A percentile compares a stretch with the other conserved stretches of the same genome.
Evolutionary conservation across 37 sponge, comb jelly and placozoan genomes (phyloP).

Genomic region (Chondrilla cf. caribensis): DNA sequence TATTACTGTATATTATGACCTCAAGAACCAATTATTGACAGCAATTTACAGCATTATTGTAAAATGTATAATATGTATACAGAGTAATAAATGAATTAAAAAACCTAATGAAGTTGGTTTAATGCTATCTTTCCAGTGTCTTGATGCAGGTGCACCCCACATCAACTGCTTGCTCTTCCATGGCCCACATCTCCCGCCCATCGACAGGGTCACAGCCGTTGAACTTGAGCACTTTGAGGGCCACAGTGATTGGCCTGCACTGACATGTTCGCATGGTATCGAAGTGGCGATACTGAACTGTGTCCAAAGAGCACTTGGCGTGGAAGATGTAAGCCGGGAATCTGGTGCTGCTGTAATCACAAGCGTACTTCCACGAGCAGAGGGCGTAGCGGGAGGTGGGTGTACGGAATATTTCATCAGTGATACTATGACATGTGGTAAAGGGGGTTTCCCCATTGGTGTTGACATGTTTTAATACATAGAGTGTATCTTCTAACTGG

Average conservation of each 20-base stretch:
- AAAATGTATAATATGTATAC: too few species aligned
- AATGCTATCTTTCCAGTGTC: too few species aligned
- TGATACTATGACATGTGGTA: background rate
- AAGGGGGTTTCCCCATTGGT: background rate
- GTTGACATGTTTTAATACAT: background rate
- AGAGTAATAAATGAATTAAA: too few species aligned
- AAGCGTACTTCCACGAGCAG: slow-evolving; percentile 44
- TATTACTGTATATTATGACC: too few species aligned
- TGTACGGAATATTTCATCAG: background rate
- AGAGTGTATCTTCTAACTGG: background rate
- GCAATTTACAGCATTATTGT: too few species aligned
- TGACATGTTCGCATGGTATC: background rate
- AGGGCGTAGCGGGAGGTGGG: background rate
- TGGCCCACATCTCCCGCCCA: background rate
- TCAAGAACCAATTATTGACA: too few species aligned
- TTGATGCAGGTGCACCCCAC: slow-evolving; percentile 6
- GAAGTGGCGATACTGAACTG: background rate
- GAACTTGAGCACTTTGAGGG: slow-evolving; percentile 5
- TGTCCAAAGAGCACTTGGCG: slow-evolving; percentile 26
- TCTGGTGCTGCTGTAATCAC: slow-evolving; percentile 51
- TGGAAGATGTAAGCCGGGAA: slow-evolving; percentile 55
- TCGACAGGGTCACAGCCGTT: background rate
- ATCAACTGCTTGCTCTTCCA: background rate
- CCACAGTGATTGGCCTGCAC: background rate
- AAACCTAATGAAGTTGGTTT: too few species aligned